phyloP scores from a whole-genome alignment of 2,113 vertebrate genomes.

The Tonatia bakeri region DNA sequence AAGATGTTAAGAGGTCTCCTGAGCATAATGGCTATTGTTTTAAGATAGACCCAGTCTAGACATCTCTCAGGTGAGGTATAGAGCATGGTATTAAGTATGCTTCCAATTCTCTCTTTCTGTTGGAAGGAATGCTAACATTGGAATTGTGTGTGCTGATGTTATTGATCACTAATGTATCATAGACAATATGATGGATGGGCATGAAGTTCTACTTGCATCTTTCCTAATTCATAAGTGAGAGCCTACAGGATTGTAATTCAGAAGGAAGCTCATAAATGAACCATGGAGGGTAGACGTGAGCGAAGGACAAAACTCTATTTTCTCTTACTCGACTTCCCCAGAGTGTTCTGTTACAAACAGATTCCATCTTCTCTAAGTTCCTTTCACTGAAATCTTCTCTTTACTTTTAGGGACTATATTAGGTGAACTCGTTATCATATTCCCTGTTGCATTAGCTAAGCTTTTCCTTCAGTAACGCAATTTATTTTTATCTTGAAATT shows the following conservation, averaged over 20 bases:
- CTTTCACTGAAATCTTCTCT: constrained; percentile 61
- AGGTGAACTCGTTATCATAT: constrained; percentile 59
- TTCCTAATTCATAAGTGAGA: constrained; percentile 7
- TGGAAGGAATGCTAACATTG: background rate
- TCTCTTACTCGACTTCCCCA: constrained; percentile 5
- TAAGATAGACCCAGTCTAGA: background rate
- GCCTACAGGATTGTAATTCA: background rate
- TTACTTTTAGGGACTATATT: constrained; percentile 66
- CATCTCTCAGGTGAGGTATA: background rate
- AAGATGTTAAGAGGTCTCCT: background rate
- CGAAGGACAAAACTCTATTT: constrained; percentile 69
- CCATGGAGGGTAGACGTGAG: constrained; percentile 2
- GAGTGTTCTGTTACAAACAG: constrained; percentile 63
- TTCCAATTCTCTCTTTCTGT: background rate
- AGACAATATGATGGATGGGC: background rate
- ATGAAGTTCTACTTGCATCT: background rate
- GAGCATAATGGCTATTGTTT: constrained; percentile 4
- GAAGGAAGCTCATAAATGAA: constrained; percentile 48
- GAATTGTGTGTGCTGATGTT: background rate
- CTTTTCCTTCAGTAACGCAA: constrained; percentile 61
- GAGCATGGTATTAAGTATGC: background rate
- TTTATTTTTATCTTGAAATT: constrained; percentile 77
- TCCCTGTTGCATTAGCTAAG: constrained; percentile 70
- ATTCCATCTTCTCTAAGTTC: constrained; percentile 61
- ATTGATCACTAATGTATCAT: background rate